Evolutionary conservation across 2,888 invertebrate genomes (phyloP).

Genomic region (Seira sanloemensis): DNA sequence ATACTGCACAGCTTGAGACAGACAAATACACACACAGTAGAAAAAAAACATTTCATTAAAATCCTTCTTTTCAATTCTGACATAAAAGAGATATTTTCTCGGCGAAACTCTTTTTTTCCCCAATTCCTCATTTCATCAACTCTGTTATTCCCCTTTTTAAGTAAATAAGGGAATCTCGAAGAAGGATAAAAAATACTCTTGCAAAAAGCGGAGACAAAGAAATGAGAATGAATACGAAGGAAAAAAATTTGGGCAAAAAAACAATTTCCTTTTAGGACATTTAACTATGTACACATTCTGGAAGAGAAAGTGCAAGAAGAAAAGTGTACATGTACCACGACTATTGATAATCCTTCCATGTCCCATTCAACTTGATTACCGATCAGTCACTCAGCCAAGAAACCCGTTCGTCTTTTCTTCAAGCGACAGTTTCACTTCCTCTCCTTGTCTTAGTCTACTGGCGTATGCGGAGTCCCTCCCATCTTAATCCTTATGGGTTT

Average conservation of each 20-base stretch:
- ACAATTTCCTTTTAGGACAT: slow-evolving; percentile 33
- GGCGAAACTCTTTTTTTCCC: neutral
- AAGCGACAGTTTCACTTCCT: slow-evolving; percentile 28
- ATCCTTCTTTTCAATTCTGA: neutral
- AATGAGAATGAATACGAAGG: neutral
- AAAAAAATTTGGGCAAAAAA: neutral
- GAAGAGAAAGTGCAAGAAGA: slow-evolving; percentile 6
- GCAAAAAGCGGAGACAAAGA: neutral
- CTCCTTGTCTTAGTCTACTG: neutral
- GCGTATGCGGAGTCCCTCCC: neutral
- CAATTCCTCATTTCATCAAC: neutral
- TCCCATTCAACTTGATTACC: slow-evolving; percentile 59
- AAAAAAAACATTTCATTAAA: neutral
- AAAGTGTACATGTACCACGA: neutral
- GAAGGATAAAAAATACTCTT: neutral
- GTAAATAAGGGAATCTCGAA: neutral
- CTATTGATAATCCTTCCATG: slow-evolving; percentile 50
- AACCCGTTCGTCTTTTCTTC: slow-evolving; percentile 21
- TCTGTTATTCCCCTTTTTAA: neutral
- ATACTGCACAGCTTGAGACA: too few species aligned
- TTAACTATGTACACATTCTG: neutral
- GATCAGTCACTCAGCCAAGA: slow-evolving; percentile 54
- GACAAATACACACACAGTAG: too few species aligned
- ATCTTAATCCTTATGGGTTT: slow-evolving; percentile 27
- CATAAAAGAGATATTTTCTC: neutral